Conservation (phyloP, 2,113 vertebrate species). For the Pachyramphus minor region DNA sequence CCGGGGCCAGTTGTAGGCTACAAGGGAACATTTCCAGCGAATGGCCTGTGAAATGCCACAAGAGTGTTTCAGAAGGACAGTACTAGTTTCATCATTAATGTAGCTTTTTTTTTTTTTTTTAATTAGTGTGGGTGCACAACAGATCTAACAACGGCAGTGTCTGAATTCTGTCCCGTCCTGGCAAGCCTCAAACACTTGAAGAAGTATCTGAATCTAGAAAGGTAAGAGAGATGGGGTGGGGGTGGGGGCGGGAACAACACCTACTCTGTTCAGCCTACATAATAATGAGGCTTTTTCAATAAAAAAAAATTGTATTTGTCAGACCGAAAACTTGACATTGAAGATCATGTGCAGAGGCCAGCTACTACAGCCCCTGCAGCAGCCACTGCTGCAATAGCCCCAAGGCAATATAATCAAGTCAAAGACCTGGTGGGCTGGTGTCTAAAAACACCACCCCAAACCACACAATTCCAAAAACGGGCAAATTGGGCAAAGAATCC, state of each 20-base stretch:
- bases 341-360: background rate
- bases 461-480: background rate
- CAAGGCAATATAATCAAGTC: accelerated
- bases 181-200: background rate
- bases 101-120: accelerated
- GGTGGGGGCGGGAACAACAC: too few relatives aligned
- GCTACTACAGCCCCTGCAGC: background rate
- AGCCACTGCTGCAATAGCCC: background rate
- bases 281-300: background rate
- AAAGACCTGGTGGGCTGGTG: background rate
- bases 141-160: background rate
- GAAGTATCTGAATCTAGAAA: background rate
- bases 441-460: background rate
- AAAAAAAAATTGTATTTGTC: background rate
- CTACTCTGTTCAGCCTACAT: background rate
- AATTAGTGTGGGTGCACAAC: background rate
- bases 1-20: background rate
- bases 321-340: background rate
- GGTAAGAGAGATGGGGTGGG: accelerated
- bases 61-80: background rate
- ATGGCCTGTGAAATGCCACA: accelerated
- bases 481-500: background rate
- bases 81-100: background rate
- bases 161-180: background rate
- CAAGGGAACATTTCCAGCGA: accelerated